Base-by-base conservation (phyloP, 2,113 vertebrate genomes). In the Hyperopisus bebe region DNA sequence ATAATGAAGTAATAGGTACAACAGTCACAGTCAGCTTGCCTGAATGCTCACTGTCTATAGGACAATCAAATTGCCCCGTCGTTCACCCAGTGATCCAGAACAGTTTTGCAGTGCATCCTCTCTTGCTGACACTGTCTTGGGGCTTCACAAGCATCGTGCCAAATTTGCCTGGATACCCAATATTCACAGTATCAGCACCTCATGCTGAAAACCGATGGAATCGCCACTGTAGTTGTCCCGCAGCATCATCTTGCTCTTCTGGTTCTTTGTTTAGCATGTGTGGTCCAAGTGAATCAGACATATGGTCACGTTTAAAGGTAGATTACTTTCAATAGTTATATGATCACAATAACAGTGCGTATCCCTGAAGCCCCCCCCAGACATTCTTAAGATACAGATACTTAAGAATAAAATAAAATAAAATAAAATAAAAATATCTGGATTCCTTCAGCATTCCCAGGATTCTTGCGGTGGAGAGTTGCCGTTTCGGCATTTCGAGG, bases 241-340 rank as follows among this genome's bases (percentile, higher is more conserved):
- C 31, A 87, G 5, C 48, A 53, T 39, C 19, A 17, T 35, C 31
- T 3, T 39, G n/a, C 50, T 86, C 1, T 39, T 53, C 50, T 11
- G 15, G 1, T 35, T 10, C n/a, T 51, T 46, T 58, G 6, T 21
- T 85, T 53, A 53, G 48, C 11, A 92, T 96, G 97, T 96, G 97
- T 96, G 97, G 95, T 97, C 96, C 91, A 21, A 46, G 55, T 66
- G 92, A 90, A 91, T 70, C 88, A 90, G 93, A 91, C 97, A 96
- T 96, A 95, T 97, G 97, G 95, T 95, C 92, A 92, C 92, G 92
- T 94, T 97, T 97, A 96, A 90, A 95, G 94, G 94, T 93, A 90
- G 91, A 93, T 96, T 96, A 94, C 95, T 94, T 95, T 95, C 93
- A 95, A 94, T 92, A 95, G 94, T 94, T 90, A 92, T 91, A 92